Conservation (phyloP, 2,888 invertebrate genomes). For the Morpho deidamia region DNA sequence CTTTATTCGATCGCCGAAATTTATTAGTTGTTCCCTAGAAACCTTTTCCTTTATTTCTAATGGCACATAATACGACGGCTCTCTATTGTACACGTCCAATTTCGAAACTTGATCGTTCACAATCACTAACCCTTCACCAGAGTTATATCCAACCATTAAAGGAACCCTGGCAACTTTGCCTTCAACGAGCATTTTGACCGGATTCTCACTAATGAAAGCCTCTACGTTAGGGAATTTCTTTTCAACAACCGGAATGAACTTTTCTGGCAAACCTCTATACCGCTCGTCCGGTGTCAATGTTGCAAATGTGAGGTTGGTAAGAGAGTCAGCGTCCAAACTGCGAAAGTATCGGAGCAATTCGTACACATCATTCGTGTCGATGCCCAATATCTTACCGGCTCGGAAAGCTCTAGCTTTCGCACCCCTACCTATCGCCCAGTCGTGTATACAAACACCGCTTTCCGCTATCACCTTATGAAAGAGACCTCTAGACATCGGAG, state of each 20-base stretch:
- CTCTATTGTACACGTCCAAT: slow-evolving; percentile 33
- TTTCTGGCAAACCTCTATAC: slow-evolving; percentile 41
- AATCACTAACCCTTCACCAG: slow-evolving; percentile 46
- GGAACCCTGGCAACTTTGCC: slow-evolving; percentile 43
- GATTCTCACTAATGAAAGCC: slow-evolving; percentile 42
- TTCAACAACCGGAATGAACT: slow-evolving; percentile 50
- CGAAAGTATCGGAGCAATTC: slow-evolving; percentile 43
- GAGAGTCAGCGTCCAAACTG: slow-evolving; percentile 38
- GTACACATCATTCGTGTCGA: slow-evolving; percentile 39
- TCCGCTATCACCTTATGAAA: slow-evolving; percentile 59
- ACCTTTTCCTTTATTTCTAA: slow-evolving; percentile 39
- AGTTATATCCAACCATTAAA: slow-evolving; percentile 47
- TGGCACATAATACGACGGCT: slow-evolving; percentile 41
- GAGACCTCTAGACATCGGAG: slow-evolving; percentile 55
- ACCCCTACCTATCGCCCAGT: slow-evolving; percentile 40
- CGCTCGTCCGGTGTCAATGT: slow-evolving; percentile 44
- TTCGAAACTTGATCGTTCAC: slow-evolving; percentile 34
- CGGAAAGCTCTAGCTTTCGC: slow-evolving; percentile 44
- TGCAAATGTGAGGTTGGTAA: slow-evolving; percentile 35
- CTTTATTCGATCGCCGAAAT: slow-evolving; percentile 43
- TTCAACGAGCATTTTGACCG: slow-evolving; percentile 36
- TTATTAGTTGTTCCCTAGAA: slow-evolving; percentile 29
- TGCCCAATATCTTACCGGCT: slow-evolving; percentile 44
- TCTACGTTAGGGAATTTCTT: slow-evolving; percentile 39
- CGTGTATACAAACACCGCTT: slow-evolving; percentile 50